Evolutionary conservation across 2,888 invertebrate genomes (phyloP).

Genomic region (Dasypogon diadema): DNA sequence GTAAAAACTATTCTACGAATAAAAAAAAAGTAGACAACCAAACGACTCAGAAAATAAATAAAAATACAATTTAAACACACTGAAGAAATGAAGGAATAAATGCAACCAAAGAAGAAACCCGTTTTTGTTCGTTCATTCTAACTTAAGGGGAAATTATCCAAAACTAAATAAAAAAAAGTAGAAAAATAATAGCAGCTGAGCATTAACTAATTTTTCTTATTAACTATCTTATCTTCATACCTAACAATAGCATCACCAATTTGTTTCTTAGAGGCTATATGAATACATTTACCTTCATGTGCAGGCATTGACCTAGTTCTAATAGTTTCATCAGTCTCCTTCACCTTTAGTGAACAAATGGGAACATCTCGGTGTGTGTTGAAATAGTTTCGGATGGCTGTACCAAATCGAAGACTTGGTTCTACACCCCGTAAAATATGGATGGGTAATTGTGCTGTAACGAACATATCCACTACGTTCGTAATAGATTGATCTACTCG

Average conservation of each 20-base stretch:
- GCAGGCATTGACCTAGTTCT: constrained; percentile 52
- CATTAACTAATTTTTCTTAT: constrained; percentile 20
- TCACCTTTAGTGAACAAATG: constrained; percentile 58
- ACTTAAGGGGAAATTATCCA: background rate
- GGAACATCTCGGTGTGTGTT: constrained; percentile 54
- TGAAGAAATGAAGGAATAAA: constrained; percentile 16
- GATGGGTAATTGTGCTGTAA: constrained; percentile 73
- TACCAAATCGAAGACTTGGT: constrained; percentile 75
- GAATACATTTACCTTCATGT: constrained; percentile 67
- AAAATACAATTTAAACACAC: constrained; percentile 11
- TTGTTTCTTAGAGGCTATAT: constrained; percentile 70
- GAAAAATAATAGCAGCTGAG: constrained; percentile 19
- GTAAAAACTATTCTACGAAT: background rate
- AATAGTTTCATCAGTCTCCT: constrained; percentile 52
- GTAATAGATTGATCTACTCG: constrained; percentile 68
- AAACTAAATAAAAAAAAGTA: constrained; percentile 1
- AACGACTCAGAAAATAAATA: constrained; percentile 16
- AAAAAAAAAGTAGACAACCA: background rate
- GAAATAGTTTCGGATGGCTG: constrained; percentile 68
- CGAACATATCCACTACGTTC: constrained; percentile 78
- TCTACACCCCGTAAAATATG: constrained; percentile 85
- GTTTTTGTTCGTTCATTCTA: constrained; percentile 7
- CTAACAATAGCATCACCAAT: constrained; percentile 68
- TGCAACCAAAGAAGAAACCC: constrained; percentile 20
- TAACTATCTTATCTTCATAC: constrained; percentile 63